Evolutionary conservation across 1,140 invertebrate species (phyloP).

Genomic region (Ruditapes philippinarum): DNA sequence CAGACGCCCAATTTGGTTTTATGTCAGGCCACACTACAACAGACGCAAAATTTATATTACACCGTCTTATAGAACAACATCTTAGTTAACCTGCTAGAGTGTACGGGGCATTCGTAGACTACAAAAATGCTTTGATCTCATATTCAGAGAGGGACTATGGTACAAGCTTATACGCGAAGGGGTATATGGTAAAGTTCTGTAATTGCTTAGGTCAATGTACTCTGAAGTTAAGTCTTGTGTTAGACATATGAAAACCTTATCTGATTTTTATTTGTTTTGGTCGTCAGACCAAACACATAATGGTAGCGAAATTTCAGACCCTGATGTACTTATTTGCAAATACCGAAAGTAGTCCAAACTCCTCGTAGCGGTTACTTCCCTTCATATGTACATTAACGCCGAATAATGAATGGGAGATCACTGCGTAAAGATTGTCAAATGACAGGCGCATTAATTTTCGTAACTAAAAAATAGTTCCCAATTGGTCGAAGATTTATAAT

Average conservation of each 20-base stretch:
- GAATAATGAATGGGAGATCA: no score
- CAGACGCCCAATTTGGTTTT: constrained; percentile 21
- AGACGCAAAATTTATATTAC: constrained; percentile 14
- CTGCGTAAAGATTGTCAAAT: no score
- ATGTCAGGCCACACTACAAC: constrained; percentile 11
- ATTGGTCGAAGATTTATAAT: no score
- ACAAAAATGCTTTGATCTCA: constrained; percentile 54
- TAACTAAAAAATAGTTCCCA: no score
- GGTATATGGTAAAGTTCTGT: constrained; percentile 40
- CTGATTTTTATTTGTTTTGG: no score
- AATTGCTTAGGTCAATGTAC: constrained; percentile 40
- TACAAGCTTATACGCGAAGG: background rate
- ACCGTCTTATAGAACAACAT: background rate
- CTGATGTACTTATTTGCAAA: no score
- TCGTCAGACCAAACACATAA: no score
- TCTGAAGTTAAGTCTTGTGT: constrained; percentile 35
- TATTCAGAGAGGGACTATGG: background rate
- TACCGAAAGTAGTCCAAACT: no score
- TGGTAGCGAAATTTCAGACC: no score
- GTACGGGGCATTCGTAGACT: constrained; percentile 52
- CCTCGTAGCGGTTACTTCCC: no score
- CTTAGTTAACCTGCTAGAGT: constrained; percentile 11
- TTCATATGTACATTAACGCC: no score
- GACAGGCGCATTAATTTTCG: no score
- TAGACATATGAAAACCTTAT: background rate